A percentile compares a stretch with the other conserved stretches of the same genome.
Evolutionary conservation across 2,888 invertebrate genomes (phyloP).

Genomic region (Caenorhabditis uteleia): DNA sequence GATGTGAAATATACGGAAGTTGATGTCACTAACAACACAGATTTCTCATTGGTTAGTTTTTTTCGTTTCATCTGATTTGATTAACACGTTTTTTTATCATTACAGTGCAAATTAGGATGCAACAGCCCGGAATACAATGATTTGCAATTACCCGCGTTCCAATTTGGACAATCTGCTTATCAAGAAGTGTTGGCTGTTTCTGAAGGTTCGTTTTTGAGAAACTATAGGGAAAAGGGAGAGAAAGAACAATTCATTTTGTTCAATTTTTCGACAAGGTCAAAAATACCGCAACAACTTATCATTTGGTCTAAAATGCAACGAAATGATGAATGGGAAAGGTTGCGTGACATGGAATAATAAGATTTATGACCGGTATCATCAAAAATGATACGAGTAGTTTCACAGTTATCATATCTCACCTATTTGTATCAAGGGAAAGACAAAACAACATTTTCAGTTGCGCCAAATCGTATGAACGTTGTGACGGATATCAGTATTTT

Average conservation of each 20-base stretch:
- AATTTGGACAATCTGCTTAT: slow-evolving; percentile 43
- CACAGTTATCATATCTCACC: no score
- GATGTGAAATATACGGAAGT: slow-evolving; percentile 36
- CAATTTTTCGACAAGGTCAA: no score
- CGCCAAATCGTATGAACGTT: slow-evolving; percentile 6
- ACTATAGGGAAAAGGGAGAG: no score
- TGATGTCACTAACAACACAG: slow-evolving; percentile 45
- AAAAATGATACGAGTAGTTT: no score
- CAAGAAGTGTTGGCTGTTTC: slow-evolving; percentile 26
- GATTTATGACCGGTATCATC: no score
- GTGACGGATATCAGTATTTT: slow-evolving; percentile 25
- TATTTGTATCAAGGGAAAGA: no score
- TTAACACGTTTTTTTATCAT: no score
- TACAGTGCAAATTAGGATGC: slow-evolving; percentile 54
- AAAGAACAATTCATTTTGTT: neutral
- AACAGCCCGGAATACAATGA: slow-evolving; percentile 47
- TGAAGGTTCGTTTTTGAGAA: slow-evolving; percentile 33
- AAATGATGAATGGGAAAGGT: no score
- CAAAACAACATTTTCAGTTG: slow-evolving; percentile 10
- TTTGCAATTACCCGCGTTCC: slow-evolving; percentile 46
- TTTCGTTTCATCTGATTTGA: slow-evolving; percentile 1
- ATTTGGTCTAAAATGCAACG: neutral
- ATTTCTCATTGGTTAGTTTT: slow-evolving; percentile 46
- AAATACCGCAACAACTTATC: no score
- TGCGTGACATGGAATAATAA: no score